Evolutionary conservation across 2,113 vertebrate genomes (phyloP).

Genomic region (Potamarius usumacintae): DNA sequence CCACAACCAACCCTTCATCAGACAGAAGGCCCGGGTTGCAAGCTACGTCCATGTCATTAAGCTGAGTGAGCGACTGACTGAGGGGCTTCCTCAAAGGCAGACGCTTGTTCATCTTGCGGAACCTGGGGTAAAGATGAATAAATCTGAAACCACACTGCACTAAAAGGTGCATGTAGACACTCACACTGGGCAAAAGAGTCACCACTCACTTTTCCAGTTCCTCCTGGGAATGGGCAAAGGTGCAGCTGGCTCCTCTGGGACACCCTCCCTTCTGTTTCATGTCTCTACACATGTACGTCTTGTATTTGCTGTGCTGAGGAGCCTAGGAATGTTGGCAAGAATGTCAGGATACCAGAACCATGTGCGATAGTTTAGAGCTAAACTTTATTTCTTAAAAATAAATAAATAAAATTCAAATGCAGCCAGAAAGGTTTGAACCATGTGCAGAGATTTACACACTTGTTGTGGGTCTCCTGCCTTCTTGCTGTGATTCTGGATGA

Average conservation of each 20-base stretch:
- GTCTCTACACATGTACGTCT: constrained; percentile 98
- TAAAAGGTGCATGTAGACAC: background rate
- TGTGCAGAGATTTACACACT: constrained; percentile 2
- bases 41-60: constrained; percentile 83
- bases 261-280: constrained; percentile 98
- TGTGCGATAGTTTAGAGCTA: background rate
- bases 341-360: background rate
- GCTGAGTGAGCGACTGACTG: constrained; percentile 83
- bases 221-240: constrained; percentile 97
- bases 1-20: constrained; percentile 82
- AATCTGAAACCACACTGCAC: background rate
- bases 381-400: background rate
- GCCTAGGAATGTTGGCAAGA: constrained; percentile 66
- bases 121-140: constrained; percentile 69
- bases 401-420: no score
- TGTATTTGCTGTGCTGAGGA: constrained; percentile 98
- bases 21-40: constrained; percentile 78
- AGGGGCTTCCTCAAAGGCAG: constrained; percentile 80
- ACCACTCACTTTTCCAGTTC: constrained; percentile 94
- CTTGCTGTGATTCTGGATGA: constrained; percentile 99
- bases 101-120: constrained; percentile 99
- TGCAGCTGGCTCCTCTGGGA: constrained; percentile 95
- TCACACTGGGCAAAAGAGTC: background rate
- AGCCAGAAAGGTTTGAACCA: no score
- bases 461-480: constrained; percentile 97